Conservation (phyloP, 2,113 vertebrate species). For the Microcebus griseorufus region DNA sequence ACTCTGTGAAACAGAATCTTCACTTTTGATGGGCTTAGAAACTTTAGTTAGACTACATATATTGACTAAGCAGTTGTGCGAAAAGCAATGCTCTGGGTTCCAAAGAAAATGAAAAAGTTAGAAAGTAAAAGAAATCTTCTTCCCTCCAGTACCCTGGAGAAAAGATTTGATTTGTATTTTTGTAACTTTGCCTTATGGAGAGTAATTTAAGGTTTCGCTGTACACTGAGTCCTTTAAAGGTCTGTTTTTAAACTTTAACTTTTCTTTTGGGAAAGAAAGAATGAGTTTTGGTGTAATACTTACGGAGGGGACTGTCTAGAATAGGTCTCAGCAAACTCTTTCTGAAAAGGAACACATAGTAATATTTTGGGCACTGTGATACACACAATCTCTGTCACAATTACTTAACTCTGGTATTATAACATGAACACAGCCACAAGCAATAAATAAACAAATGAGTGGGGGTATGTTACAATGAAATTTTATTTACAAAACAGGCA, state of each 20-base stretch:
- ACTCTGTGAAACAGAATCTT: background rate
- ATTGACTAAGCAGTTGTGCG: background rate
- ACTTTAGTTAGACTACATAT: background rate
- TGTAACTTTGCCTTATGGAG: background rate
- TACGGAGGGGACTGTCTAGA: background rate
- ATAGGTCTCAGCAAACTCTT: background rate
- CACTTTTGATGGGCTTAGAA: background rate
- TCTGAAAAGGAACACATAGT: background rate
- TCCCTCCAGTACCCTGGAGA: background rate
- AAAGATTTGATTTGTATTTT: background rate
- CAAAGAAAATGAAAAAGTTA: conserved; percentile 1
- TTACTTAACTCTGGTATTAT: background rate
- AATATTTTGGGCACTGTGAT: background rate
- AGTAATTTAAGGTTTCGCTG: background rate
- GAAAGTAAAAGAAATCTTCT: background rate
- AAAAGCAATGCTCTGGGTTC: background rate
- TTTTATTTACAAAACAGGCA: background rate
- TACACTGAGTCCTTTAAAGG: background rate
- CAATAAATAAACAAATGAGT: background rate
- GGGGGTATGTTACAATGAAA: background rate
- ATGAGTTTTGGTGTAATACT: background rate
- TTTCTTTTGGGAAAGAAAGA: background rate
- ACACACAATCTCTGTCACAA: background rate
- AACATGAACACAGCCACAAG: background rate
- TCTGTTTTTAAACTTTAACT: background rate